Percentiles rank a stretch among this genome's conserved stretches.
Evolutionary conservation across 2,113 vertebrate genomes (phyloP).

Genomic region (Apeltes quadracus): DNA sequence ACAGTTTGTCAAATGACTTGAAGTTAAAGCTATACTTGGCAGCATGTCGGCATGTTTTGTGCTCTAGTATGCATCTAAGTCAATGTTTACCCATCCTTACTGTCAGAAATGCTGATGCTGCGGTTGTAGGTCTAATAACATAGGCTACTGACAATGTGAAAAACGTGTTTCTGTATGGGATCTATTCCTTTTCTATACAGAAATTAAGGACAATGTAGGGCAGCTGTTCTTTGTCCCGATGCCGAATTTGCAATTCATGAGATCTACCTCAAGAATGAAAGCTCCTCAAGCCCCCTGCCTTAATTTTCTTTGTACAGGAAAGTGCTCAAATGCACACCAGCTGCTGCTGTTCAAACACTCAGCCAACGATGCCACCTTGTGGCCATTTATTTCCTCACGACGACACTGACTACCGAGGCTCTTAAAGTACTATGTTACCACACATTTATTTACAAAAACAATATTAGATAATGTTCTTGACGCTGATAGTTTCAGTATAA

Average conservation of each 20-base stretch:
- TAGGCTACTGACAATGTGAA: background rate
- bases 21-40: background rate
- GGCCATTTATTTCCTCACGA: conserved; percentile 27
- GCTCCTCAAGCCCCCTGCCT: conserved; percentile 10
- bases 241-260: conserved; percentile 64
- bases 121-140: background rate
- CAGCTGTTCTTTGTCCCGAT: conserved; percentile 44
- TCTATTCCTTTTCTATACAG: background rate
- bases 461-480: background rate
- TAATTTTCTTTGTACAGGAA: conserved; percentile 25
- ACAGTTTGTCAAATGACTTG: background rate
- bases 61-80: background rate
- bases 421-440: background rate
- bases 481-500: background rate
- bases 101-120: background rate
- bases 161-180: background rate
- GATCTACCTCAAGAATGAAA: conserved; percentile 47
- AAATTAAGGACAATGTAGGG: conserved; percentile 18
- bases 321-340: conserved; percentile 13
- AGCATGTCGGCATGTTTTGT: background rate
- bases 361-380: conserved; percentile 46
- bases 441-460: background rate
- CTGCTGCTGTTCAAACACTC: conserved; percentile 33
- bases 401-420: background rate
- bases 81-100: background rate